These are phyloP conservation scores for Amblyjoppa fuscipennis DNA, from an alignment of 2,888 invertebrate species.

Conservation along the genomic window DNA sequence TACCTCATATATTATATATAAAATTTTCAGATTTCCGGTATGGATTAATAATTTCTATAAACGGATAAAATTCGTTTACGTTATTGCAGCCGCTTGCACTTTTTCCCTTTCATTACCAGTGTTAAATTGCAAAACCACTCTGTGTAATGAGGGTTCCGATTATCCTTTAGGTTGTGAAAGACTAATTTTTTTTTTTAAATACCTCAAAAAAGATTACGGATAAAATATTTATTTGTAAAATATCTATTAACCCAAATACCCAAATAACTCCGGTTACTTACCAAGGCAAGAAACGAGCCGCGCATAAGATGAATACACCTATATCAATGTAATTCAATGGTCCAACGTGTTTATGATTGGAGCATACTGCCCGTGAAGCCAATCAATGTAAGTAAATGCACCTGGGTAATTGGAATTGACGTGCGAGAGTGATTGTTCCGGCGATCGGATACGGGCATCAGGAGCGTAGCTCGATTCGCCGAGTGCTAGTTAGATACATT, in stretches of 20 bases:
- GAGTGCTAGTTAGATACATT: slow-evolving; percentile 44
- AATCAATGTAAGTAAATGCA: slow-evolving; percentile 50
- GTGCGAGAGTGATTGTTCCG: slow-evolving; percentile 12
- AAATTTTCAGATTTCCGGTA: neutral
- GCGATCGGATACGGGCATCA: slow-evolving; percentile 28
- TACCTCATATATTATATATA: neutral
- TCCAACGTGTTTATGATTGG: no score
- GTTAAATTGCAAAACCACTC: neutral
- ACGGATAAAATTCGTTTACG: neutral
- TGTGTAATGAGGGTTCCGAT: neutral
- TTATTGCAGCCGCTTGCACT: neutral
- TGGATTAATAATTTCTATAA: neutral
- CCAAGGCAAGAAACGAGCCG: no score
- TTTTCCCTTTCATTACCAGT: neutral
- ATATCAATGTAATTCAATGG: no score
- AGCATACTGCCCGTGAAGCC: neutral
- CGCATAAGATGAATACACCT: no score
- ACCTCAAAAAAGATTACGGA: no score
- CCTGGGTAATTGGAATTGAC: slow-evolving; percentile 57
- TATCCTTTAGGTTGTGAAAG: neutral
- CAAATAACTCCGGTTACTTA: no score
- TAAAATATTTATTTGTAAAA: no score
- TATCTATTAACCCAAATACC: no score
- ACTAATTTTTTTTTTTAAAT: no score
- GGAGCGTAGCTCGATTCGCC: neutral